Percentiles rank a stretch among this genome's conserved stretches.
Conservation (phyloP, 30 jellyfish, hydroid and myxozoan genomes). For the Aurelia sp. region DNA sequence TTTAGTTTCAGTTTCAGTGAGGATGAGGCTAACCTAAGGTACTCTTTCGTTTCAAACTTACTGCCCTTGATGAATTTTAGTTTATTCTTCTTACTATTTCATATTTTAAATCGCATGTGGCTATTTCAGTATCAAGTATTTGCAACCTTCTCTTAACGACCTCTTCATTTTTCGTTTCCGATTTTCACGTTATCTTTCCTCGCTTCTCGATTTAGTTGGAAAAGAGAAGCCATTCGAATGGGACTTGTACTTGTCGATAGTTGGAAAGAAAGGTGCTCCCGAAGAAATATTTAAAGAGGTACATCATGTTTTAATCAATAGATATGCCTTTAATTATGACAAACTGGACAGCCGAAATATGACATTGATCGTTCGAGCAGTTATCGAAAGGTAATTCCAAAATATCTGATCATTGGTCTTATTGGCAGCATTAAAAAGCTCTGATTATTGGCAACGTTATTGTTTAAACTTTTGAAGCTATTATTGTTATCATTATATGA, state of each 20-base stretch:
- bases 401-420: no score
- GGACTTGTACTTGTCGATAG: constrained; percentile 75
- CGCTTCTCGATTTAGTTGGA: constrained; percentile 54
- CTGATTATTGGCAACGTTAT: no score
- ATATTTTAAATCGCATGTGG: neutral
- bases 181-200: neutral
- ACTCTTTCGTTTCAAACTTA: neutral
- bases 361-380: neutral
- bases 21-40: neutral
- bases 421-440: no score
- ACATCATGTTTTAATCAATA: neutral
- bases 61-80: neutral
- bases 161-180: neutral
- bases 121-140: no score
- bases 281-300: constrained; percentile 81
- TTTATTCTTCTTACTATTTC: neutral
- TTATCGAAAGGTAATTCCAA: no score
- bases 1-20: no score
- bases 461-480: no score
- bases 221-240: constrained; percentile 67
- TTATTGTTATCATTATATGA: no score
- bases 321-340: neutral
- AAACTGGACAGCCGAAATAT: neutral
- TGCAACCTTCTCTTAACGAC: neutral
- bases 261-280: constrained; percentile 79